Evolutionary conservation across 2,888 invertebrate species (phyloP).

Genomic region (Diabrotica balteata): DNA sequence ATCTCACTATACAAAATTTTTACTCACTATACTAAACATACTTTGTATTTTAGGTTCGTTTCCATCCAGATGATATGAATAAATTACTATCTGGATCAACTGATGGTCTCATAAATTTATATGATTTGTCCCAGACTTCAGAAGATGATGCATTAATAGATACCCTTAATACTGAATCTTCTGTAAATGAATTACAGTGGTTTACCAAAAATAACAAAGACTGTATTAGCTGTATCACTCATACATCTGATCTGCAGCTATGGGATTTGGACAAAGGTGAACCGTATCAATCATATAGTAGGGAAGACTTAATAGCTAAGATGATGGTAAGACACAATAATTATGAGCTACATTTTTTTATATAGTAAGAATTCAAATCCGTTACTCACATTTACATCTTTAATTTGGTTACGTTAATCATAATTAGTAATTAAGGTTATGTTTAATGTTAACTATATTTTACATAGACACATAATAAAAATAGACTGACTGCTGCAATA

Average conservation of each 20-base stretch:
- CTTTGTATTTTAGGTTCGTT: slow-evolving; percentile 65
- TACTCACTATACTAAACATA: too few species aligned
- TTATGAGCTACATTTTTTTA: neutral
- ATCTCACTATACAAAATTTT: too few species aligned
- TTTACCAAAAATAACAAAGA: slow-evolving; percentile 59
- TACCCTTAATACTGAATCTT: slow-evolving; percentile 80
- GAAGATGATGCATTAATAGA: slow-evolving; percentile 84
- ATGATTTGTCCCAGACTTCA: slow-evolving; percentile 72
- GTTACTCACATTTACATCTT: too few species aligned
- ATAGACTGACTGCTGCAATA: too few species aligned
- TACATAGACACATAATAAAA: too few species aligned
- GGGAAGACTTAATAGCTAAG: slow-evolving; percentile 66
- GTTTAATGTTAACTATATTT: too few species aligned
- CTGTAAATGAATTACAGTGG: slow-evolving; percentile 73
- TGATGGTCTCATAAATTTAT: slow-evolving; percentile 87
- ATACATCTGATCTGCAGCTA: slow-evolving; percentile 73
- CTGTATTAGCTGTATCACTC: slow-evolving; percentile 72
- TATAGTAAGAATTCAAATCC: too few species aligned
- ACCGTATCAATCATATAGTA: slow-evolving; percentile 64
- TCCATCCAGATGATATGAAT: slow-evolving; percentile 73
- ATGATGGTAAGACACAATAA: slow-evolving; percentile 62
- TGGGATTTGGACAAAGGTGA: slow-evolving; percentile 73
- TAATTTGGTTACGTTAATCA: too few species aligned
- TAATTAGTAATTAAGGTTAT: too few species aligned
- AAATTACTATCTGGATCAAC: slow-evolving; percentile 77